A percentile compares a stretch with the other conserved stretches of the same genome.
phyloP scores from a whole-genome alignment of 2,113 vertebrate genomes.

The Myotis brandtii region DNA sequence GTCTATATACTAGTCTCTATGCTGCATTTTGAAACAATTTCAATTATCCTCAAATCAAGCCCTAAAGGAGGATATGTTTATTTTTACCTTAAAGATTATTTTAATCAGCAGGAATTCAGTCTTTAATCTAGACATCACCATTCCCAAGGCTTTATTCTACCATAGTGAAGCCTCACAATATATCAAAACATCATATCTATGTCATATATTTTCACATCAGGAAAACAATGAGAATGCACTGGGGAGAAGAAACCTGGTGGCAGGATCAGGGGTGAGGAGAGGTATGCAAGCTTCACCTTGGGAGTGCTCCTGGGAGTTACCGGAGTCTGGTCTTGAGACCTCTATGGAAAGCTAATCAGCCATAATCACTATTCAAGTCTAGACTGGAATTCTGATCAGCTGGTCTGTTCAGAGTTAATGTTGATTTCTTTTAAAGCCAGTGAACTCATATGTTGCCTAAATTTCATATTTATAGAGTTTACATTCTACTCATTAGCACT shows the following conservation, averaged over 20 bases:
- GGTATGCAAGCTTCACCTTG: not conserved
- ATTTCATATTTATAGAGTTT: constrained; percentile 41
- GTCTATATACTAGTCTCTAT: not conserved
- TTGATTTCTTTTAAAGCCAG: not conserved
- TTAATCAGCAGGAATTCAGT: not conserved
- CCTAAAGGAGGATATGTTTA: not conserved
- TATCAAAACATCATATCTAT: not conserved
- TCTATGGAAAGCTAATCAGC: not conserved
- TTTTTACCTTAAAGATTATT: not conserved
- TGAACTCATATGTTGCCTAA: not conserved
- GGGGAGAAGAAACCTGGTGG: not conserved
- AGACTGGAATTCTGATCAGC: not conserved
- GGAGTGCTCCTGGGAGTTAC: not conserved
- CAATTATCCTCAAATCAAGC: not conserved
- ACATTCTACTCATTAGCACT: not conserved
- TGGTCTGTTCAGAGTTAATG: not conserved
- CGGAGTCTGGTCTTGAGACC: not conserved
- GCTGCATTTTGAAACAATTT: not conserved
- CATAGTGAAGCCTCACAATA: not conserved
- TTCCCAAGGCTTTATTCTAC: not conserved
- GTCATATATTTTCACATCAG: not conserved
- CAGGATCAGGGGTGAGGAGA: too few relatives aligned
- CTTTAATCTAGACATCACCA: not conserved
- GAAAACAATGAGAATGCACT: not conserved
- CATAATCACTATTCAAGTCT: not conserved